Evolutionary conservation across 1,140 invertebrate genomes (phyloP).

Genomic region (Drosophila virilis): DNA sequence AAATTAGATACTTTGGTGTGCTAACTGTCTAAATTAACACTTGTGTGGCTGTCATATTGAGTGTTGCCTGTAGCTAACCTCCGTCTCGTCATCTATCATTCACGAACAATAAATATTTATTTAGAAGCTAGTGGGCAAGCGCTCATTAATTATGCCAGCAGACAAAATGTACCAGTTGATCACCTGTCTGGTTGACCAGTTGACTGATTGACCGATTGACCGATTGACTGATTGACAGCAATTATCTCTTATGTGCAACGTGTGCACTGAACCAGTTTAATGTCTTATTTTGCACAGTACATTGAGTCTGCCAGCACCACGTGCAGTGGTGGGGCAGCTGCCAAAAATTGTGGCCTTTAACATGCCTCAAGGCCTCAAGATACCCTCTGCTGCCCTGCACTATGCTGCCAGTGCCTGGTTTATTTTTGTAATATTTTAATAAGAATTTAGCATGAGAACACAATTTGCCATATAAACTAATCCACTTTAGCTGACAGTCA

Average conservation of each 20-base stretch:
- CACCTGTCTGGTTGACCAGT: background rate
- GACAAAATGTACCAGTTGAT: slow-evolving; percentile 22
- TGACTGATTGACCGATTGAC: slow-evolving; percentile 7
- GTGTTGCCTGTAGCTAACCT: slow-evolving; percentile 5
- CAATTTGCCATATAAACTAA: slow-evolving; percentile 43
- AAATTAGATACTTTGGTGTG: slow-evolving; percentile 32
- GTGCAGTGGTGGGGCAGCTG: slow-evolving; percentile 9
- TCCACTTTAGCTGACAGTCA: slow-evolving; percentile 34
- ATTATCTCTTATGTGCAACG: slow-evolving; percentile 51
- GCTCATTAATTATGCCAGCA: slow-evolving; percentile 62
- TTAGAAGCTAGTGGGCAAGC: slow-evolving; percentile 17
- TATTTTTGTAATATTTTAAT: slow-evolving; percentile 36
- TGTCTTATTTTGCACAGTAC: slow-evolving; percentile 44
- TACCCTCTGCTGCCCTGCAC: background rate
- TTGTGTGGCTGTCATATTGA: background rate
- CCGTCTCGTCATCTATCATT: slow-evolving; percentile 39
- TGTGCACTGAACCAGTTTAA: slow-evolving; percentile 44
- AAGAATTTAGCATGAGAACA: slow-evolving; percentile 19
- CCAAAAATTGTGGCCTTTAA: slow-evolving; percentile 24
- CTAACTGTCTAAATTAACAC: slow-evolving; percentile 55
- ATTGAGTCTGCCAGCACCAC: slow-evolving; percentile 29
- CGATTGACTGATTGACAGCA: slow-evolving; percentile 20
- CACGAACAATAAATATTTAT: slow-evolving; percentile 19
- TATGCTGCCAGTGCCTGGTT: background rate
- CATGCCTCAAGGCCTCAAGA: background rate